Percentiles rank a stretch among this genome's conserved stretches.
These are phyloP conservation scores for Centroberyx gerrardi DNA, from an alignment of 2,797 vertebrate genomes.

Conservation along the genomic window DNA sequence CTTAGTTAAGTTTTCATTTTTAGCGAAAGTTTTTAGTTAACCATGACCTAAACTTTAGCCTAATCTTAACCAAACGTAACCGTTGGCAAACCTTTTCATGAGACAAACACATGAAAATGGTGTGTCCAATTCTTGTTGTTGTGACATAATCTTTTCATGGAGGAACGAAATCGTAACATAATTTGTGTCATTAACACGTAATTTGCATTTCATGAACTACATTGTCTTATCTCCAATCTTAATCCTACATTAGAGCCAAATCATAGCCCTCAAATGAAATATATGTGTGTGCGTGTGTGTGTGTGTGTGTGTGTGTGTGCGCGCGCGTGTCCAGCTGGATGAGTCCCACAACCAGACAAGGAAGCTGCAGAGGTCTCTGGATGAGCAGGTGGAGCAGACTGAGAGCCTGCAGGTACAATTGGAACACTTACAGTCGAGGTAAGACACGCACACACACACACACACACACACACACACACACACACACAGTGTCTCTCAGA, in stretches of 20 bases:
- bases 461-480: conserved; percentile 15
- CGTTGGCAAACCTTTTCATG: no score
- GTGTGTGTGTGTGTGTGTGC: conserved; percentile 13
- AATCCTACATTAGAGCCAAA: no score
- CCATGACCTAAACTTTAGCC: no score
- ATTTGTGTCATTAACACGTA: no score
- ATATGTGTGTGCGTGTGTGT: neutral
- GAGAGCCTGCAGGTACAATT: conserved; percentile 97
- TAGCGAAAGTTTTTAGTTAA: no score
- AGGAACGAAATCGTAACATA: no score
- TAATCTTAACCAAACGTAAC: no score
- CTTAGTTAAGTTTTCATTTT: no score
- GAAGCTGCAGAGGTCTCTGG: conserved; percentile 95
- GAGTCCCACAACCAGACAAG: conserved; percentile 96
- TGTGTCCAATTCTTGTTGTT: no score
- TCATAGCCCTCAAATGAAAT: neutral
- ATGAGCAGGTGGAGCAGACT: conserved; percentile 95
- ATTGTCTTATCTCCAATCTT: neutral
- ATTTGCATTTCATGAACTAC: no score
- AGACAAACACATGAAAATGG: no score
- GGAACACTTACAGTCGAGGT: conserved; percentile 97
- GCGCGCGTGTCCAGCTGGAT: conserved; percentile 85
- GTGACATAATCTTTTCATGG: no score
- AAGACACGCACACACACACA: conserved; percentile 11
- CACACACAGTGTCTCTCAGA: neutral